Conservation (phyloP, 2,888 invertebrate species). For the Pegoplata infirma region DNA sequence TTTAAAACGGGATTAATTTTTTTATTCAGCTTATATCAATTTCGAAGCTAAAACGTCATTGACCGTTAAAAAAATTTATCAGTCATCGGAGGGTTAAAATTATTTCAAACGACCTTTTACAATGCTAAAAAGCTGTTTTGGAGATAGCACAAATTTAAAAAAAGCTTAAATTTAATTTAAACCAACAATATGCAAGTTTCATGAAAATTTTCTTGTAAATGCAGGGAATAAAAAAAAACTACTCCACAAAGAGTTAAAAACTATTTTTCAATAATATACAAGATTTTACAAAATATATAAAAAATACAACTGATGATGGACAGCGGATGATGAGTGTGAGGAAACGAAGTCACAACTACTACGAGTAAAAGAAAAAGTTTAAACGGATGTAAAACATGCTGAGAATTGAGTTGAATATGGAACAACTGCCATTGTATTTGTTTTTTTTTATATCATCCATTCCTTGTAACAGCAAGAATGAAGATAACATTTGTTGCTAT, state of each 20-base stretch:
- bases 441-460: constrained; percentile 23
- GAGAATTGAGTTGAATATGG: constrained; percentile 48
- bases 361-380: constrained; percentile 17
- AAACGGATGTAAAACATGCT: constrained; percentile 49
- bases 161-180: no score
- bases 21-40: no score
- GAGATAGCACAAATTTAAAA: no score
- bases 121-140: no score
- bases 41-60: no score
- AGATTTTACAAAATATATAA: not conserved
- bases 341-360: not conserved
- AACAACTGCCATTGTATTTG: constrained; percentile 16
- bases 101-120: no score
- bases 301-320: not conserved
- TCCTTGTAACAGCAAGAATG: not conserved
- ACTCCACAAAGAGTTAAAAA: not conserved
- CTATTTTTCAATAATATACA: not conserved
- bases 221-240: not conserved
- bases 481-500: constrained; percentile 7
- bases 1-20: no score
- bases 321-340: not conserved
- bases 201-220: no score
- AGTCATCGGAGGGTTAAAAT: no score
- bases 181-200: no score
- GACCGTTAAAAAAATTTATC: no score